A percentile compares a stretch with the other conserved stretches of the same genome.
Evolutionary conservation across 2,113 vertebrate genomes (phyloP).

Genomic region (Podarcis muralis): DNA sequence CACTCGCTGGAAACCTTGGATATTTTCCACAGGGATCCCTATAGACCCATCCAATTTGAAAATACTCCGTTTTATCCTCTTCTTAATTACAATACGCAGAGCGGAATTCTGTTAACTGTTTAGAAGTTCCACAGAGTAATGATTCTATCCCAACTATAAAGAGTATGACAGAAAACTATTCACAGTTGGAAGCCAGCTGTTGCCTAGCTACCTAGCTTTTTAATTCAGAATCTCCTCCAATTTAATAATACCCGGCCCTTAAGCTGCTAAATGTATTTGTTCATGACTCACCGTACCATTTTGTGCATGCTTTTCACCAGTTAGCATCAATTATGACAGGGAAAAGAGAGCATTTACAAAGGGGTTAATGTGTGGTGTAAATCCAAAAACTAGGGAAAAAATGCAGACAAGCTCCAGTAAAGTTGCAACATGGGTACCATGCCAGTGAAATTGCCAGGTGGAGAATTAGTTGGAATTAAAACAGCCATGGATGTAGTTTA

Average conservation of each 20-base stretch:
- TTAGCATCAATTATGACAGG: slow-evolving; percentile 40
- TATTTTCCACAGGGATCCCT: slow-evolving; percentile 61
- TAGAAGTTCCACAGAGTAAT: slow-evolving; percentile 65
- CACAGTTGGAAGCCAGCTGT: slow-evolving; percentile 65
- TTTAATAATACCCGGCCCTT: slow-evolving; percentile 59
- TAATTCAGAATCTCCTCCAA: slow-evolving; percentile 68
- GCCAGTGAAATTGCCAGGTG: not conserved
- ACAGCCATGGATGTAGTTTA: not conserved
- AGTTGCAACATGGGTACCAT: not conserved
- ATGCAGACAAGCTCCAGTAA: accelerated
- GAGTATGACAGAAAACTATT: slow-evolving; percentile 39
- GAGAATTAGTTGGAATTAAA: not conserved
- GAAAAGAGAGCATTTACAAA: not conserved
- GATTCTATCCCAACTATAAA: slow-evolving; percentile 60
- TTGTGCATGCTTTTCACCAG: slow-evolving; percentile 45
- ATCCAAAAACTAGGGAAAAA: not conserved
- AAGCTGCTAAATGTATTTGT: slow-evolving; percentile 59
- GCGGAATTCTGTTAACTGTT: slow-evolving; percentile 63
- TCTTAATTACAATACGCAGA: slow-evolving; percentile 69
- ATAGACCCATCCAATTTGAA: slow-evolving; percentile 63
- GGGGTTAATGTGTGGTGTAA: slow-evolving; percentile 10
- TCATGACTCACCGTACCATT: slow-evolving; percentile 43
- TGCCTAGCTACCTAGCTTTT: slow-evolving; percentile 76
- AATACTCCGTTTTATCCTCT: slow-evolving; percentile 64
- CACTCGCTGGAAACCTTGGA: slow-evolving; percentile 64